These are phyloP conservation scores for Nemotelus pantherinus DNA, from an alignment of 2,888 invertebrate genomes.

Conservation along the genomic window DNA sequence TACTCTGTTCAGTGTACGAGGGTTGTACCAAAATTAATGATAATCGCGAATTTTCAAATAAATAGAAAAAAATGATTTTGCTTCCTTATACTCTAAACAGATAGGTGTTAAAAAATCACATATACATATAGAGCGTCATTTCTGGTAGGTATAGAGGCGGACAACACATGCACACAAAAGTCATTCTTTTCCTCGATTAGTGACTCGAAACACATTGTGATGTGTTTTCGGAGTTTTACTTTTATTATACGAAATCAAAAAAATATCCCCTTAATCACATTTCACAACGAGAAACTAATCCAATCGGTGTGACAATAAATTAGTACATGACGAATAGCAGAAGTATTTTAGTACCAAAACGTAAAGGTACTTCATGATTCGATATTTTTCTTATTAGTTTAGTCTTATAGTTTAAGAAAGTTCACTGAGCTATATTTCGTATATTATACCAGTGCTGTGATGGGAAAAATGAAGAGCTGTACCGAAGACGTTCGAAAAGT, in stretches of 20 bases:
- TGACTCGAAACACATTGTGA: not conserved
- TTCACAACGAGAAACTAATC: not conserved
- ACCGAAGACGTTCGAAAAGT: not conserved
- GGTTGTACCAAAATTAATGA: too few relatives aligned
- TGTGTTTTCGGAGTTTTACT: not conserved
- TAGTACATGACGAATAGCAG: not conserved
- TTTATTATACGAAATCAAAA: not conserved
- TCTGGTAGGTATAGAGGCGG: not conserved
- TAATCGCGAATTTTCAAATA: too few relatives aligned
- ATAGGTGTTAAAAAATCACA: too few relatives aligned
- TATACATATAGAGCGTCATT: too few relatives aligned
- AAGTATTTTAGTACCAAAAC: not conserved
- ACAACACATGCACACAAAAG: not conserved
- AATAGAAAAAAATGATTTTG: too few relatives aligned
- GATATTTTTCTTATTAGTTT: not conserved
- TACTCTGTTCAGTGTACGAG: too few relatives aligned
- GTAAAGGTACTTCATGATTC: not conserved
- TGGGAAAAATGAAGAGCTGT: not conserved
- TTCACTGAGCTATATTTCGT: not conserved
- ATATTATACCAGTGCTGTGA: not conserved
- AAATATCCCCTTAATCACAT: not conserved
- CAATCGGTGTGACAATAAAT: constrained; percentile 1
- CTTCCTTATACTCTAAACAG: too few relatives aligned
- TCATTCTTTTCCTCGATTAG: not conserved
- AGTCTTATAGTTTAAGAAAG: not conserved